Conservation (phyloP, 2,888 invertebrate species). For the Macrophya annulata region DNA sequence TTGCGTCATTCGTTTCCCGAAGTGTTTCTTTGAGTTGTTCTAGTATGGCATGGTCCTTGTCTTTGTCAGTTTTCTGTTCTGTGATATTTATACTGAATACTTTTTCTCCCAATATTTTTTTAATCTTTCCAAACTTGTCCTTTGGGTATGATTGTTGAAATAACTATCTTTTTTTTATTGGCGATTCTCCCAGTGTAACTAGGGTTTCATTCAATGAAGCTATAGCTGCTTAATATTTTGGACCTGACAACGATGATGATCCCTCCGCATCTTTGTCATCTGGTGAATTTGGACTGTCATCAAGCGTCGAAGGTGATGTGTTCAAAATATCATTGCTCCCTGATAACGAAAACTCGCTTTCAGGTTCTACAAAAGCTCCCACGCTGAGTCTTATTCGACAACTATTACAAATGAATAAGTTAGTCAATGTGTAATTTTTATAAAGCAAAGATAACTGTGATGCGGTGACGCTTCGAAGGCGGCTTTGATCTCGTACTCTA, state of each 20-base stretch:
- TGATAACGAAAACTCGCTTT: neutral
- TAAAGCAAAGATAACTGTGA: neutral
- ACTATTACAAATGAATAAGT: slow-evolving; percentile 6
- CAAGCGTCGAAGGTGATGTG: neutral
- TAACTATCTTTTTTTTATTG: slow-evolving; percentile 11
- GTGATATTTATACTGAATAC: neutral
- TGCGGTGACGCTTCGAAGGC: slow-evolving; percentile 9
- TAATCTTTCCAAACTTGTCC: neutral
- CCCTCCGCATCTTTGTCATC: neutral
- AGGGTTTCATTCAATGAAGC: neutral
- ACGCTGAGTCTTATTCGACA: neutral
- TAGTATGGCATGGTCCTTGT: neutral
- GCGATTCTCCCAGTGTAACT: slow-evolving; percentile 6
- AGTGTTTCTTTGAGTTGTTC: neutral
- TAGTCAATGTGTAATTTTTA: neutral
- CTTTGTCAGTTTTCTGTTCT: neutral
- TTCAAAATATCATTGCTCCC: neutral
- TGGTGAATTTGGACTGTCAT: neutral
- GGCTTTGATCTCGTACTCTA: neutral
- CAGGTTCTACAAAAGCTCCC: neutral
- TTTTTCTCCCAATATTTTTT: neutral
- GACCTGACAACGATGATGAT: neutral
- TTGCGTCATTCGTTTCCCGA: neutral
- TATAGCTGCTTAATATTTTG: neutral
- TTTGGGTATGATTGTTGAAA: neutral